Base-by-base conservation (phyloP, 2,888 invertebrate genomes). In the Nycteola revayana region DNA sequence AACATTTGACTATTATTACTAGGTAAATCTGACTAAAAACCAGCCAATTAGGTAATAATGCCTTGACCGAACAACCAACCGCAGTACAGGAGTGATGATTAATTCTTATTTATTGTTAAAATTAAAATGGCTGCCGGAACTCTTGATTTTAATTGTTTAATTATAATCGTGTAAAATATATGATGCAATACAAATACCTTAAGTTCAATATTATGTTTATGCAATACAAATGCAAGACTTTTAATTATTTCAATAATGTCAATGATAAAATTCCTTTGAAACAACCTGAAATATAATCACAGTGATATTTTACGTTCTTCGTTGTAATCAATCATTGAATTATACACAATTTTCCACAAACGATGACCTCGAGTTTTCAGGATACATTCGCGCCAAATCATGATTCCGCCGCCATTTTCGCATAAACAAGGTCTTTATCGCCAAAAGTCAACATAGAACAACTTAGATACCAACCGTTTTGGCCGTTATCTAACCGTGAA, bases 401-500 rank as follows among this genome's bases (percentile, higher is more conserved):
- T 22, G 38, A 49, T 38, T 34, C n/a, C 7, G 7, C 39, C 39
- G 54, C 58, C 58, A 55, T 55, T 53, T 57, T 55, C 49, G 36
- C 31, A 14, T 52, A 37, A 42, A 36, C 30, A 22, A 37, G 32
- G 30, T 41, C n/a, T 51, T 40, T 55, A 63, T 66, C 64, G 44
- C 72, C 75, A 60, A 75, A 76, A 75, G 69, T 69, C 66, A 72
- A 71, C 68, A 66, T 63, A 64, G 70, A 75, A 49, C 57, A 57
- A 60, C 61, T 70, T 68, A 66, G 73, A 72, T 66, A 64, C 60
- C 53, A 51, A 67, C 70, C 64, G 75, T 74, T 75, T 63, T 58
- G 66, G 66, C 85, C 84, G 86, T 82, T 85, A 86, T 78, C 77
- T 86, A 82, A 75, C 84, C 74, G 80, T 77, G 78, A 84, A 86